Percentiles rank a stretch among this genome's conserved stretches.
Conservation (phyloP, 2,113 vertebrate species). For the Geococcyx californianus region DNA sequence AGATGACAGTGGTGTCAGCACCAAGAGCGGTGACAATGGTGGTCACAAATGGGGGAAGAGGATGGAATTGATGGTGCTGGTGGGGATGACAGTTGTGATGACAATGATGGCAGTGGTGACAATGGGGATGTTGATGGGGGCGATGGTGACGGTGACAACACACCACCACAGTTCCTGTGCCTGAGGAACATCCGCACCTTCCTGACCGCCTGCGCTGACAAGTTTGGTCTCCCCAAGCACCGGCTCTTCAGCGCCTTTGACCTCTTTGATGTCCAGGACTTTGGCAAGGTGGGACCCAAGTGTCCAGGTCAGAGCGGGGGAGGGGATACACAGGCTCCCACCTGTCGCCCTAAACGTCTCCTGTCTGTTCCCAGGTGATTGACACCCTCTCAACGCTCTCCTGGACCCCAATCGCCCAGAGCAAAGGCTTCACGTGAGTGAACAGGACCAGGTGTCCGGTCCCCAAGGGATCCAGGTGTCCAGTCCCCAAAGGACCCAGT, state of each 20-base stretch:
- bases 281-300: slow-evolving; percentile 83
- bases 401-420: slow-evolving; percentile 38
- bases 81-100: background rate
- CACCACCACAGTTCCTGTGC: slow-evolving; percentile 85
- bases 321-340: accelerated
- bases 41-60: background rate
- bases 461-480: background rate
- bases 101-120: background rate
- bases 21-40: background rate
- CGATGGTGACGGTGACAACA: accelerated
- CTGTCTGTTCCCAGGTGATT: background rate
- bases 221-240: slow-evolving; percentile 85
- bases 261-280: slow-evolving; percentile 93
- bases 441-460: accelerated
- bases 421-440: slow-evolving; percentile 35
- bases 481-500: background rate
- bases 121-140: accelerated
- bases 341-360: accelerated
- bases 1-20: background rate
- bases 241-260: slow-evolving; percentile 95
- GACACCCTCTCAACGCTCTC: slow-evolving; percentile 26
- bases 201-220: slow-evolving; percentile 81
- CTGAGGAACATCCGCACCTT: slow-evolving; percentile 96
- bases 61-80: background rate
- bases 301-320: accelerated